phyloP scores from a whole-genome alignment of 2,797 vertebrate genomes.

The Coreius guichenoti region DNA sequence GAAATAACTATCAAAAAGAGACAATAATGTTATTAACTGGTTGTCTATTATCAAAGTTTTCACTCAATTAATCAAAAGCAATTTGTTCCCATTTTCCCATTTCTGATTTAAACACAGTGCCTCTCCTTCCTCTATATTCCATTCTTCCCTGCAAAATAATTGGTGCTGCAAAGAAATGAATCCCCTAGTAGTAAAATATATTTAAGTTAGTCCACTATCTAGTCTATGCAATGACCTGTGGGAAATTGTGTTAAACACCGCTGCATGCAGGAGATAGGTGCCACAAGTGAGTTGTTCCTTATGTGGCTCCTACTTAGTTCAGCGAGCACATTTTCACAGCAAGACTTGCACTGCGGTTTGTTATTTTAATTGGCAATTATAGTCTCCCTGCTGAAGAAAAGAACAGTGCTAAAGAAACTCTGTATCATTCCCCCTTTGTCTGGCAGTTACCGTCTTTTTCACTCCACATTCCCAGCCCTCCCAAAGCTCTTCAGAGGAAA shows the following conservation, averaged over 20 bases:
- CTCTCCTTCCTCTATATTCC: neutral
- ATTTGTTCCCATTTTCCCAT: neutral
- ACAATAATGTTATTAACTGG: neutral
- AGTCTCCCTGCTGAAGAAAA: conserved; percentile 38
- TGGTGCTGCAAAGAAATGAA: conserved; percentile 21
- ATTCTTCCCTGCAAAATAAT: neutral
- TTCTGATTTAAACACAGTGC: neutral
- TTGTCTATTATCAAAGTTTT: neutral
- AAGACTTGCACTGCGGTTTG: conserved; percentile 31
- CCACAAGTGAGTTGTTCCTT: conserved; percentile 17
- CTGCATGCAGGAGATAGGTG: conserved; percentile 25
- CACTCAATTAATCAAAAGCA: neutral
- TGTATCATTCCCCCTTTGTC: conserved; percentile 38
- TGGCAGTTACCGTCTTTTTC: conserved; percentile 31
- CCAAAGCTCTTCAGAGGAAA: conserved; percentile 23
- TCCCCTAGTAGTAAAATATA: conserved; percentile 9
- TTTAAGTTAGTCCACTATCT: conserved; percentile 1
- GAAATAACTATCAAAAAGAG: neutral
- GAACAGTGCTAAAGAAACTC: conserved; percentile 37
- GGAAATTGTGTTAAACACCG: conserved; percentile 6
- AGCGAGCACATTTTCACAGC: conserved; percentile 33
- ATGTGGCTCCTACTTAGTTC: conserved; percentile 5
- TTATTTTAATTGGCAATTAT: conserved; percentile 58
- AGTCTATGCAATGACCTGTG: neutral
- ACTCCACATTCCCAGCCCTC: conserved; percentile 33